These are phyloP conservation scores for Cloeon dipterum DNA, from an alignment of 2,888 invertebrate genomes.

Conservation along the genomic window DNA sequence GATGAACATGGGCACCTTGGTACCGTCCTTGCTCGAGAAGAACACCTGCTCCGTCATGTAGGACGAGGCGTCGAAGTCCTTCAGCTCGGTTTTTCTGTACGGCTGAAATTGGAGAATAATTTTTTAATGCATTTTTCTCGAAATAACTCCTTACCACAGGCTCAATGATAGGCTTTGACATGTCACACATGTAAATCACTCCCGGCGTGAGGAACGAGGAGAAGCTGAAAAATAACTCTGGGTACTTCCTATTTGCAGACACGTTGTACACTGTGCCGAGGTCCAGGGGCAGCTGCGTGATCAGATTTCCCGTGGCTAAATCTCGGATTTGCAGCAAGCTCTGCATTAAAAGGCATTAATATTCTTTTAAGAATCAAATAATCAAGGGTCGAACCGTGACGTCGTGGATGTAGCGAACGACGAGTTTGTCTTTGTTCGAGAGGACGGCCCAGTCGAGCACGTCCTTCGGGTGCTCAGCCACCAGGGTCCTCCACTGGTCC, in stretches of 20 bases:
- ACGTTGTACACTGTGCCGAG: constrained; percentile 71
- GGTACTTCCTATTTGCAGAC: constrained; percentile 62
- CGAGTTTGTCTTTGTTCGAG: constrained; percentile 63
- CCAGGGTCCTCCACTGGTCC: constrained; percentile 60
- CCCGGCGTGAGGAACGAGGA: constrained; percentile 82
- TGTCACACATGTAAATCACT: constrained; percentile 67
- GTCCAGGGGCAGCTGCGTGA: constrained; percentile 54
- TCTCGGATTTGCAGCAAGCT: constrained; percentile 63
- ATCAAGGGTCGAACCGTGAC: constrained; percentile 47
- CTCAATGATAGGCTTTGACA: constrained; percentile 29
- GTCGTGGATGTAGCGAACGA: constrained; percentile 76
- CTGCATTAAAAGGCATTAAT: too few relatives aligned
- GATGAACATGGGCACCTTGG: constrained; percentile 90
- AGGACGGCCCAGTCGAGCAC: constrained; percentile 77
- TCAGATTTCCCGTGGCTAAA: constrained; percentile 41
- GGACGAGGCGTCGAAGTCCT: constrained; percentile 51
- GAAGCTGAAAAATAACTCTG: constrained; percentile 84
- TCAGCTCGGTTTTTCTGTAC: constrained; percentile 63
- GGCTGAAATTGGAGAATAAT: constrained; percentile 25
- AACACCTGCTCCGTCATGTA: constrained; percentile 79
- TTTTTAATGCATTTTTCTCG: constrained; percentile 20
- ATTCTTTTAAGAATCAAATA: not conserved
- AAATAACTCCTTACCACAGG: constrained; percentile 40
- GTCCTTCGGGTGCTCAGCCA: constrained; percentile 62
- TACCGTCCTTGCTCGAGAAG: constrained; percentile 79